Evolutionary conservation across 2,888 invertebrate genomes (phyloP).

Genomic region (Lasioglossum figueresi): DNA sequence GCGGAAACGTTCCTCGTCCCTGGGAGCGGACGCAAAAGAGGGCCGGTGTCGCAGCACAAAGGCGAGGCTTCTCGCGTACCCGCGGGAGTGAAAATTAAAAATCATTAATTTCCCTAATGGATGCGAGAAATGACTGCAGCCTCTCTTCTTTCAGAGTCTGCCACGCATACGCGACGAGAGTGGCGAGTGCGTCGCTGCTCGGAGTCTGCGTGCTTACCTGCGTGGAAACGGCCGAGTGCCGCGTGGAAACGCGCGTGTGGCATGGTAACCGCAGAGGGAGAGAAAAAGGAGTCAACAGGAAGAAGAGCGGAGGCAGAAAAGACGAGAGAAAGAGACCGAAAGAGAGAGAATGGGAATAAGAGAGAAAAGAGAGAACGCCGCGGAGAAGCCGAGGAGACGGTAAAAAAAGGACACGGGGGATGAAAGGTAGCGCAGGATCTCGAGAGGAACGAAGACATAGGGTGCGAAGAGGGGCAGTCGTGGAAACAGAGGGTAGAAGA

Average conservation of each 20-base stretch:
- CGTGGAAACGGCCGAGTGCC: slow-evolving; percentile 56
- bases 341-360: not conserved
- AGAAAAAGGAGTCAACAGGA: slow-evolving; percentile 15
- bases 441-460: slow-evolving; percentile 20
- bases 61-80: slow-evolving; percentile 32
- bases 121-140: slow-evolving; percentile 71
- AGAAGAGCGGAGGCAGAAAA: slow-evolving; percentile 12
- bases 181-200: slow-evolving; percentile 53
- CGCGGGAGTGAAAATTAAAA: slow-evolving; percentile 70
- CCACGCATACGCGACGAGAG: slow-evolving; percentile 51
- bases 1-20: not conserved
- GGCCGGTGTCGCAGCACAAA: slow-evolving; percentile 24
- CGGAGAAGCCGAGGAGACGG: not conserved
- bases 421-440: slow-evolving; percentile 14
- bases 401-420: slow-evolving; percentile 26
- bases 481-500: slow-evolving; percentile 41
- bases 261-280: slow-evolving; percentile 36
- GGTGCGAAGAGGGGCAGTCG: slow-evolving; percentile 22
- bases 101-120: slow-evolving; percentile 79
- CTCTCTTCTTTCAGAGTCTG: slow-evolving; percentile 58
- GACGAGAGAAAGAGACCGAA: not conserved
- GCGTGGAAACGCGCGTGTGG: slow-evolving; percentile 51
- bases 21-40: slow-evolving; percentile 17
- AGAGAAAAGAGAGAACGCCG: not conserved
- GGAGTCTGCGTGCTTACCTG: slow-evolving; percentile 57